These are phyloP conservation scores for Chaetodon trifascialis DNA, from an alignment of 2,113 vertebrate species.

Conservation along the genomic window DNA sequence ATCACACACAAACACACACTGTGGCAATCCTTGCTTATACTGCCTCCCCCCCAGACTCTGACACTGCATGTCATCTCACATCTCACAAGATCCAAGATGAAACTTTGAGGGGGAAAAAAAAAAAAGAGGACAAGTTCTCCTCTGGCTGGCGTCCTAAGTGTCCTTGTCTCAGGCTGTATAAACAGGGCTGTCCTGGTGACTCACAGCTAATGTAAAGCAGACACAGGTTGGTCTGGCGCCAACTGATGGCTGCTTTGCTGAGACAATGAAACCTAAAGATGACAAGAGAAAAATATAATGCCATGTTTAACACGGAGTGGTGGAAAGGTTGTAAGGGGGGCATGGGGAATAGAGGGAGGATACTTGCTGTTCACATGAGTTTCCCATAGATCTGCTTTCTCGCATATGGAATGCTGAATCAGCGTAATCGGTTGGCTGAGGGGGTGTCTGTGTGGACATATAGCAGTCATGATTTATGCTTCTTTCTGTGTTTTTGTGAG, in stretches of 20 bases:
- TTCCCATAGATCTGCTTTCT: conserved; percentile 64
- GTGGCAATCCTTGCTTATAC: conserved; percentile 20
- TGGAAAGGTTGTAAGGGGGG: conserved; percentile 58
- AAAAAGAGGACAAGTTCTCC: conserved; percentile 59
- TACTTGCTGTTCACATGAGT: conserved; percentile 64
- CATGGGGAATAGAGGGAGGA: conserved; percentile 38
- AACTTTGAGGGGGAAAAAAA: background rate
- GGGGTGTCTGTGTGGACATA: conserved; percentile 29
- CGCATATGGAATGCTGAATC: conserved; percentile 57
- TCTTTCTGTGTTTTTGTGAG: conserved; percentile 23
- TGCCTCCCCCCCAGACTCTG: background rate
- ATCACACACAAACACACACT: conserved; percentile 17
- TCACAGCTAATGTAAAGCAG: conserved; percentile 89
- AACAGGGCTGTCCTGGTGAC: conserved; percentile 85
- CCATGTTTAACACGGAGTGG: conserved; percentile 68
- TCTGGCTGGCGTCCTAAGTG: conserved; percentile 76
- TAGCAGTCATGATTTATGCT: conserved; percentile 28
- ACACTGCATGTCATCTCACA: conserved; percentile 18
- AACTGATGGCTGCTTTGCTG: conserved; percentile 80
- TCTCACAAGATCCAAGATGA: conserved; percentile 35
- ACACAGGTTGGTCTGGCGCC: conserved; percentile 75
- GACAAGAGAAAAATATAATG: conserved; percentile 48
- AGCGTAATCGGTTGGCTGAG: conserved; percentile 33
- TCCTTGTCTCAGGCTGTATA: conserved; percentile 73
- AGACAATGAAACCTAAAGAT: conserved; percentile 83